Evolutionary conservation across 2,888 invertebrate species (phyloP).

Genomic region (Tridacna gigas): DNA sequence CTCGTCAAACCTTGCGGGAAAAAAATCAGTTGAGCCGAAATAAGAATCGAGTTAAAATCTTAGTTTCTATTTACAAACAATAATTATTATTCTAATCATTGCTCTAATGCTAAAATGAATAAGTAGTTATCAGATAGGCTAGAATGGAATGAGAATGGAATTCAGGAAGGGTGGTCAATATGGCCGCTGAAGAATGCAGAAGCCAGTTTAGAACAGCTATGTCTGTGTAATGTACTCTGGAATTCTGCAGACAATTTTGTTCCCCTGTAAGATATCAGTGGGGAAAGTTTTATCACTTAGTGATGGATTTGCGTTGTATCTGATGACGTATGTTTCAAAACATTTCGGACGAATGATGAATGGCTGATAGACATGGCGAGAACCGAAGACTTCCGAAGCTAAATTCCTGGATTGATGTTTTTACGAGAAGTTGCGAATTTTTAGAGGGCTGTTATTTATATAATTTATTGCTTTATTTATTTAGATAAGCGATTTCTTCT

Average conservation of each 20-base stretch:
- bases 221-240: too few species aligned
- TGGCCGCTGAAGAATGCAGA: too few species aligned
- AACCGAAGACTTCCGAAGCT: neutral
- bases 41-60: too few species aligned
- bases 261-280: constrained; percentile 5
- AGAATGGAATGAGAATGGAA: too few species aligned
- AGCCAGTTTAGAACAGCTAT: too few species aligned
- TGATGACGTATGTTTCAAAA: constrained; percentile 47
- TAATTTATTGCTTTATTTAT: constrained; percentile 28
- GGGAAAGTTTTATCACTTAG: constrained; percentile 37
- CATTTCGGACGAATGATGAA: constrained; percentile 43
- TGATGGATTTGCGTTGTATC: constrained; percentile 43
- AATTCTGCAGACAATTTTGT: neutral
- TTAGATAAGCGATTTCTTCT: constrained; percentile 12
- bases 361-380: constrained; percentile 40
- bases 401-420: constrained; percentile 7
- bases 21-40: too few species aligned
- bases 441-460: constrained; percentile 16
- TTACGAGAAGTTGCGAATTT: constrained; percentile 2
- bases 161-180: too few species aligned
- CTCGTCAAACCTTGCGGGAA: too few species aligned
- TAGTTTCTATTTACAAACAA: too few species aligned
- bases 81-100: too few species aligned
- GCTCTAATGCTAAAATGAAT: too few species aligned
- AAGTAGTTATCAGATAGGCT: too few species aligned